These are phyloP conservation scores for Sigmodon hispidus DNA, from an alignment of 2,113 vertebrate species.

Conservation along the genomic window DNA sequence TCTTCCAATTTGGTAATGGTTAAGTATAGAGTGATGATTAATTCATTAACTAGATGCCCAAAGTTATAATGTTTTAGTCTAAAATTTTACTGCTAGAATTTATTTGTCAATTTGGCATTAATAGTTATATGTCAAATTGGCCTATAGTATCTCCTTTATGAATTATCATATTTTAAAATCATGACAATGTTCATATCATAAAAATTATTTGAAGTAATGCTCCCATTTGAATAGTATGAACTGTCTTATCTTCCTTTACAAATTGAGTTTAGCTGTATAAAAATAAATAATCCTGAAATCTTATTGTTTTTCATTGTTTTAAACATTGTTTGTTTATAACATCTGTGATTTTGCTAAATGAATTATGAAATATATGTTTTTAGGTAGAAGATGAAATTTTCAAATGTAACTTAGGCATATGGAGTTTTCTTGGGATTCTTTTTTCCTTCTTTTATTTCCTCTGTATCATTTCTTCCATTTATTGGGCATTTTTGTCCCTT, in stretches of 20 bases:
- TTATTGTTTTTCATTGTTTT: conserved; percentile 21
- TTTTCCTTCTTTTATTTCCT: neutral
- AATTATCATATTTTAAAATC: conserved; percentile 8
- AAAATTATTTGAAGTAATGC: neutral
- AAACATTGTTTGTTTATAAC: neutral
- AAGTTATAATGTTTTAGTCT: neutral
- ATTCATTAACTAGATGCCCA: neutral
- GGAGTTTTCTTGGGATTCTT: neutral
- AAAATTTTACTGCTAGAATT: conserved; percentile 9
- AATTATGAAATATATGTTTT: neutral
- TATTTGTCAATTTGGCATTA: neutral
- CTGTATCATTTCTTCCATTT: neutral
- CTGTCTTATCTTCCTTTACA: neutral
- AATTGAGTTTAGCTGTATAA: neutral
- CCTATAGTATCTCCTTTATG: neutral
- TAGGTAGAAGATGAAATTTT: conserved; percentile 1
- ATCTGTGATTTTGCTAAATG: neutral
- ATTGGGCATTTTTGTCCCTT: neutral
- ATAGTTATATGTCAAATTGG: conserved; percentile 17
- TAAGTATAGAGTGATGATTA: neutral
- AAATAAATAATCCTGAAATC: neutral
- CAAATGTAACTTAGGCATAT: conserved; percentile 2
- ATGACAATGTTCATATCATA: neutral
- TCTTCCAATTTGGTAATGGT: neutral
- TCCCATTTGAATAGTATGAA: neutral